These are phyloP conservation scores for Onychostoma macrolepis DNA, from an alignment of 2,113 vertebrate genomes.

Conservation along the genomic window DNA sequence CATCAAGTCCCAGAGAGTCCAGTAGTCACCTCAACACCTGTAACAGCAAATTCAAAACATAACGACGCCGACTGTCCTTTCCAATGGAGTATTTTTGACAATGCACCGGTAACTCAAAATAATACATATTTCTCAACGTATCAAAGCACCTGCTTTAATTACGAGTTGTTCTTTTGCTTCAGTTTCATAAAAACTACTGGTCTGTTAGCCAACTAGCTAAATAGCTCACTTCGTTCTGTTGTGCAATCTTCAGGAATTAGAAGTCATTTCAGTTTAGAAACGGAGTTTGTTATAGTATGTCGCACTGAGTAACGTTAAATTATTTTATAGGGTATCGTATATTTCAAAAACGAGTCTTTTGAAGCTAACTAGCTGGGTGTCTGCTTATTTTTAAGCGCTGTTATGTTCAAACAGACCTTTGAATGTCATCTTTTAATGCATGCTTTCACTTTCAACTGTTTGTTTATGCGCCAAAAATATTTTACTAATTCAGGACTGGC, in stretches of 20 bases:
- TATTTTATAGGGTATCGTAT: background rate
- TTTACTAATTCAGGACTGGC: too few relatives aligned
- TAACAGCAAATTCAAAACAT: background rate
- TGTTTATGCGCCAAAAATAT: background rate
- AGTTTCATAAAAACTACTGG: background rate
- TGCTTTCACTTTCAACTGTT: background rate
- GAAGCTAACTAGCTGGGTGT: background rate
- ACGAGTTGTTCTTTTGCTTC: background rate
- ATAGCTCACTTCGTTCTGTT: background rate
- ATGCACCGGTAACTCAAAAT: conserved; percentile 49
- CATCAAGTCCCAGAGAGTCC: conserved; percentile 7
- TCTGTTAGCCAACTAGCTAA: conserved; percentile 3
- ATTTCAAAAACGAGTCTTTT: background rate
- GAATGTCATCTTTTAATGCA: background rate
- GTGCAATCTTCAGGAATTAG: background rate
- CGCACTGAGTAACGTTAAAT: background rate
- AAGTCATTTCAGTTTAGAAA: background rate
- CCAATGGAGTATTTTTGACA: conserved; percentile 40
- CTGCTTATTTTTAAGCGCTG: background rate
- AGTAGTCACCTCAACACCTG: conserved; percentile 33
- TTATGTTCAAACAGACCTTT: background rate
- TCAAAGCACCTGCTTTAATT: background rate
- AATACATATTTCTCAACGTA: background rate
- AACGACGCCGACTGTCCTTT: conserved; percentile 11
- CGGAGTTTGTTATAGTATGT: background rate